Evolutionary conservation across 1,140 invertebrate genomes (phyloP), one percentile per base, ranked within the genome.

Genomic region (Geopemphigus sp.): DNA sequence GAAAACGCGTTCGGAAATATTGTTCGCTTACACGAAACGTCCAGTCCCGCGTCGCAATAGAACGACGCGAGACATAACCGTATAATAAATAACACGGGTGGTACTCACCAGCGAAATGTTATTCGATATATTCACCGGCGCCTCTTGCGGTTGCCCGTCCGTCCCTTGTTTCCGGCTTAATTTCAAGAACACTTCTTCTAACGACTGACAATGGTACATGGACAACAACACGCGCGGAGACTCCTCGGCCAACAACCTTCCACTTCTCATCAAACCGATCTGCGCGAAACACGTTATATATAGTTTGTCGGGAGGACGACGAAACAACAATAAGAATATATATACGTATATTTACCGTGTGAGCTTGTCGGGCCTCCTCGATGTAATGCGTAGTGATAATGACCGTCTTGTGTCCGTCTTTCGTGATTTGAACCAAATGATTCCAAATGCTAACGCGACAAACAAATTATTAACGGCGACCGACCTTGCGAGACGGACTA

Each of bases 361-460:
- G 89, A 15, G 95, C 95, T 86, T 98, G 95, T 81, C 95, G 90
- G 3, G 96, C 97, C 86, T 98, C 97, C 85, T 98, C 96, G 81
- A 98, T 98, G 84, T 98, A 98, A 87, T 98, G 96, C 15, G 97
- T 98, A 1, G 97, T 98, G 80, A 98, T 96, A 81, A 98, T 97
- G 53, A 98, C 94, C 14, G 96, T 98, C 26, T 92, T 96, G 81
- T 90, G 89, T n/a, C 92, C 90, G 83, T 90, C 91, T 84, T 91
- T 92, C 0, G 94, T 94, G 54, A 98, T 92, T 15, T 94, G 90
- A 19, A 97, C 91, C 81, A 98, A 86, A 87, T 98, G 94, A 83
- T 96, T 93, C 96, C 96, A 98, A 82, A 98, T 98, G 83, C 91
- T 92, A 85, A 72, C 82, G 81, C 14, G 54, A 80, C 45, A 14